Conservation (phyloP, 2,113 vertebrate species). For the Sakesphorus luctuosus region DNA sequence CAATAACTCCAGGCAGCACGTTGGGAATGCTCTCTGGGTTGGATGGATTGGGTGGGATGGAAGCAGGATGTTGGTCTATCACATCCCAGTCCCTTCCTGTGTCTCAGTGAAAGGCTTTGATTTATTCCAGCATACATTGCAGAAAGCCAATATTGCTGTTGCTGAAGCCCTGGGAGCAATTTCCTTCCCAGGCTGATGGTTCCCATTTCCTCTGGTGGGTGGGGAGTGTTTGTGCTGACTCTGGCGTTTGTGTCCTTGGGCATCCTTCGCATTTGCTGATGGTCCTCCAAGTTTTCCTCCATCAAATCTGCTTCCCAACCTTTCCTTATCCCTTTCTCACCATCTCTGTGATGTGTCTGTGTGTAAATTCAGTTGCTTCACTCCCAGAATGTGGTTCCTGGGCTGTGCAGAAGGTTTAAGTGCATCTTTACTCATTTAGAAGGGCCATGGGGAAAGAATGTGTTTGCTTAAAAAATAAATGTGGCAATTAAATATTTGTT, state of each 20-base stretch:
- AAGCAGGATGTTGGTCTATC: neutral
- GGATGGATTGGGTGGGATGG: rapidly evolving
- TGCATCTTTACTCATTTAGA: neutral
- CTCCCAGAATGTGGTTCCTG: neutral
- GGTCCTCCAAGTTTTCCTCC: neutral
- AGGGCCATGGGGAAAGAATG: neutral
- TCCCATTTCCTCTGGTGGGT: neutral
- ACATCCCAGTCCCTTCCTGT: neutral
- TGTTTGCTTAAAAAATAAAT: neutral
- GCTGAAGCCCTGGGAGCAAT: neutral
- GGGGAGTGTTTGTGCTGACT: neutral
- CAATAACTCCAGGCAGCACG: rapidly evolving
- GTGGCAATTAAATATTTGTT: neutral
- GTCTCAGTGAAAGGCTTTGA: neutral
- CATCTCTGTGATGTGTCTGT: rapidly evolving
- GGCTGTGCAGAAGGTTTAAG: neutral
- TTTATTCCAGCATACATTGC: neutral
- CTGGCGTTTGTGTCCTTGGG: neutral
- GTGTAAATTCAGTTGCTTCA: neutral
- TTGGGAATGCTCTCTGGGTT: neutral
- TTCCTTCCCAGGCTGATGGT: neutral
- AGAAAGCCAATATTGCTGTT: neutral
- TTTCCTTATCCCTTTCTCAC: neutral
- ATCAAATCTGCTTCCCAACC: neutral
- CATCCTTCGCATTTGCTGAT: neutral